phyloP scores from a whole-genome alignment of 2,113 vertebrate genomes.

The Piaya cayana region DNA sequence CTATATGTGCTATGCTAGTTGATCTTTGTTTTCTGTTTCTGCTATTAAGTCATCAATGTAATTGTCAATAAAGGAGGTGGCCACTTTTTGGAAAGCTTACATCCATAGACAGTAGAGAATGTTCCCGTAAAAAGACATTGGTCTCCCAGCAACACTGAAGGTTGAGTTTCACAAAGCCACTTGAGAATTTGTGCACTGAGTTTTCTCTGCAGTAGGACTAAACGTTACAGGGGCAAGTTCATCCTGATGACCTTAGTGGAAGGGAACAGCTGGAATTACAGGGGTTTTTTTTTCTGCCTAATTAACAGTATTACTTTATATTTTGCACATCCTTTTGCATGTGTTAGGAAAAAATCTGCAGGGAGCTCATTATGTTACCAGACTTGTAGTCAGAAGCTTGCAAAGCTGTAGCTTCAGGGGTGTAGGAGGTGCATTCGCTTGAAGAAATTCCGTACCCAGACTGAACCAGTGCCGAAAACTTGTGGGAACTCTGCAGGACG shows the following conservation, averaged over 20 bases:
- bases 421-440: not conserved
- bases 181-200: not conserved
- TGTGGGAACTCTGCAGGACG: not conserved
- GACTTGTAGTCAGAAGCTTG: not conserved
- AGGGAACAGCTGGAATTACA: not conserved
- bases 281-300: not conserved
- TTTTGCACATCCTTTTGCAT: conserved; percentile 18
- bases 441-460: not conserved
- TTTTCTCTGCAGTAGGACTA: not conserved
- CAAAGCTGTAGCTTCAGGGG: conserved; percentile 21
- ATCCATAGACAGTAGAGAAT: rapidly evolving
- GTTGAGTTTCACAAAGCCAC: not conserved
- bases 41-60: not conserved
- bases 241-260: not conserved
- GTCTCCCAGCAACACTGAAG: not conserved
- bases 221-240: not conserved
- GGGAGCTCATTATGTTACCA: conserved; percentile 55
- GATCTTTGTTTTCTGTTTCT: not conserved
- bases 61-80: not conserved
- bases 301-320: conserved; percentile 35
- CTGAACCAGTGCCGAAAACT: not conserved
- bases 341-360: not conserved
- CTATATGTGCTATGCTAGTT: not conserved
- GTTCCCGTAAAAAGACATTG: not conserved
- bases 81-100: not conserved